A percentile compares a stretch with the other conserved stretches of the same genome.
Conservation (phyloP, 2,888 invertebrate species). For the Lathronympha strigana region DNA sequence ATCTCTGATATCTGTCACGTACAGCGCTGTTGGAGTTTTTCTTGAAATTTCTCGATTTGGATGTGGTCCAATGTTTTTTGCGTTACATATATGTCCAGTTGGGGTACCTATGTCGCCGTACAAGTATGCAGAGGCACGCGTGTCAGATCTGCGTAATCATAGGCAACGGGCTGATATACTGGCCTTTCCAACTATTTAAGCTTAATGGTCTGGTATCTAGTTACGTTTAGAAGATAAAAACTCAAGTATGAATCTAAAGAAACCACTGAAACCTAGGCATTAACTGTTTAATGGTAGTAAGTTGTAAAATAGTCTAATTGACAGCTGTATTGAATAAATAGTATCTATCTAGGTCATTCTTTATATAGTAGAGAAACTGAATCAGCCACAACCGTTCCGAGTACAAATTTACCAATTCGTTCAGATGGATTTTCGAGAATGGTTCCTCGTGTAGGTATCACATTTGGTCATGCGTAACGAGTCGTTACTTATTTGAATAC, state of each 20-base stretch:
- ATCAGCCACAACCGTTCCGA: background rate
- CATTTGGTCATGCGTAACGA: constrained; percentile 22
- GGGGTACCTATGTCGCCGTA: constrained; percentile 19
- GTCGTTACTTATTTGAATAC: constrained; percentile 22
- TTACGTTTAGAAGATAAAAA: constrained; percentile 27
- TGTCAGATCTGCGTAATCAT: constrained; percentile 23
- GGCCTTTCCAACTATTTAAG: constrained; percentile 25
- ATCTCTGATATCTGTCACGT: constrained; percentile 38
- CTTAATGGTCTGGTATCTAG: constrained; percentile 30
- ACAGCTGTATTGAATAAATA: background rate
- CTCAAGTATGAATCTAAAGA: background rate
- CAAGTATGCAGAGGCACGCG: constrained; percentile 30
- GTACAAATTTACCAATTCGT: background rate
- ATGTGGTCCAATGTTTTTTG: constrained; percentile 42
- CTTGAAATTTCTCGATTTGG: constrained; percentile 42
- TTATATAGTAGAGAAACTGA: background rate
- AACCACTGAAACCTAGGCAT: constrained; percentile 26
- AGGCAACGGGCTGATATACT: constrained; percentile 27
- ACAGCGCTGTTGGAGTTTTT: constrained; percentile 37
- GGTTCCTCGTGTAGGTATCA: background rate
- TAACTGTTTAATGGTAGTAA: constrained; percentile 8
- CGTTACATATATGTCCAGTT: constrained; percentile 27
- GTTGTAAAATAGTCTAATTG: constrained; percentile 1
- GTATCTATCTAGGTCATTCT: background rate
- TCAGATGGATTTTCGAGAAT: constrained; percentile 16